Evolutionary conservation across 2,113 vertebrate genomes (phyloP), one percentile per base, ranked within the genome.

Genomic region (Electrona antarctica): DNA sequence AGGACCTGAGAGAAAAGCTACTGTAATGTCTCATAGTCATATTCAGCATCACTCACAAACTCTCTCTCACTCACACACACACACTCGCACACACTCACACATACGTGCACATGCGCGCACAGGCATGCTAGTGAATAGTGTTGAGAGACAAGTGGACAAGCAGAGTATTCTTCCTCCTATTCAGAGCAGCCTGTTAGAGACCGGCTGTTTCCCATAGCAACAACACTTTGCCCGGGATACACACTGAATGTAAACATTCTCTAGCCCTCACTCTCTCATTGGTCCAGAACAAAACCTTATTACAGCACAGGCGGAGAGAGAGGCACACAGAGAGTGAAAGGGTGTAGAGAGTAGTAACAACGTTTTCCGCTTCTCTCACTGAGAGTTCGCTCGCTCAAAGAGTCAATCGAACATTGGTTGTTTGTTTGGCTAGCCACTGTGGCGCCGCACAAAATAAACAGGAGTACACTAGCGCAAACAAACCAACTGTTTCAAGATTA

Each of bases 211-310:
- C 89, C 88, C 85, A 56, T 66, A 2, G 87, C 87, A 87, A 92
- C 90, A 86, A 89, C 88, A 79, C 83, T 88, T 83, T 86, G 76
- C 83, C 74, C 75, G 77, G 79, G 88, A 91, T 90, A 91, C 88
- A 77, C 78, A 59, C 75, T 91, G 89, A 92, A 92, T 92, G 90
- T 92, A 92, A 92, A 92, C 89, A 92, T 88, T 92, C 89, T 88
- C 79, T 60, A 58, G 87, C 83, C 76, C 58, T 84, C 51, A 68
- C 76, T 60, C 78, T 90, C 84, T 85, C 84, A 80, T 86, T 86
- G 90, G 90, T 73, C 86, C 76, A 69, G 86, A 86, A 90, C 88
- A 91, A 91, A 89, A 90, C 88, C 82, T 78, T 84, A 90, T 92
- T 88, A 90, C 82, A 4, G 76, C 71, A 28, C 71, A 11, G 74